Evolutionary conservation across 2,888 invertebrate species (phyloP).

Genomic region (Caenorhabditis drosophilae): DNA sequence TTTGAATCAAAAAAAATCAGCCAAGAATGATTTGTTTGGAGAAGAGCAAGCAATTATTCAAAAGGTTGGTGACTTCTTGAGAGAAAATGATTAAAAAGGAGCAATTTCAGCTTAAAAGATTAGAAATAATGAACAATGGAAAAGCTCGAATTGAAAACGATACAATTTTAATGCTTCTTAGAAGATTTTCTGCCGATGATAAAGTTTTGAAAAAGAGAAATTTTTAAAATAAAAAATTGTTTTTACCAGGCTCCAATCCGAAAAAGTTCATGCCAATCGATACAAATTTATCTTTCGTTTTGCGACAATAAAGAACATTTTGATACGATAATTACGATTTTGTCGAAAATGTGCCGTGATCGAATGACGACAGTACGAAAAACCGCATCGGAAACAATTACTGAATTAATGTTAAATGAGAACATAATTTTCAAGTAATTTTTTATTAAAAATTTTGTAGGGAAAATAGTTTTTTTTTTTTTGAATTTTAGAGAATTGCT

Average conservation of each 20-base stretch:
- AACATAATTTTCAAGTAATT: conserved; percentile 16
- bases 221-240: conserved; percentile 2
- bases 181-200: conserved; percentile 15
- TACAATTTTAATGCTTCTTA: conserved; percentile 16
- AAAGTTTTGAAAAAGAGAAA: too few relatives aligned
- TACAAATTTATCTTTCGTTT: conserved; percentile 5
- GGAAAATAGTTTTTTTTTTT: not conserved
- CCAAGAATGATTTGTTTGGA: conserved; percentile 11
- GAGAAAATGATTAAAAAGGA: conserved; percentile 14
- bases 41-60: conserved; percentile 13
- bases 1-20: not conserved
- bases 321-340: conserved; percentile 1
- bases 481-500: conserved; percentile 16
- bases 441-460: not conserved
- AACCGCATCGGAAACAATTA: conserved; percentile 13
- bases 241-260: conserved; percentile 20
- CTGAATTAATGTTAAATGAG: conserved; percentile 19
- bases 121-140: conserved; percentile 27
- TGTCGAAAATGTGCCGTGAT: conserved; percentile 24
- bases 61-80: not conserved
- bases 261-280: conserved; percentile 9
- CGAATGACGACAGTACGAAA: conserved; percentile 19
- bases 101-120: conserved; percentile 6
- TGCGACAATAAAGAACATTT: conserved; percentile 24
- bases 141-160: conserved; percentile 21